These are phyloP conservation scores for Hypothenemus hampei DNA, from an alignment of 1,140 invertebrate species.

Conservation along the genomic window DNA sequence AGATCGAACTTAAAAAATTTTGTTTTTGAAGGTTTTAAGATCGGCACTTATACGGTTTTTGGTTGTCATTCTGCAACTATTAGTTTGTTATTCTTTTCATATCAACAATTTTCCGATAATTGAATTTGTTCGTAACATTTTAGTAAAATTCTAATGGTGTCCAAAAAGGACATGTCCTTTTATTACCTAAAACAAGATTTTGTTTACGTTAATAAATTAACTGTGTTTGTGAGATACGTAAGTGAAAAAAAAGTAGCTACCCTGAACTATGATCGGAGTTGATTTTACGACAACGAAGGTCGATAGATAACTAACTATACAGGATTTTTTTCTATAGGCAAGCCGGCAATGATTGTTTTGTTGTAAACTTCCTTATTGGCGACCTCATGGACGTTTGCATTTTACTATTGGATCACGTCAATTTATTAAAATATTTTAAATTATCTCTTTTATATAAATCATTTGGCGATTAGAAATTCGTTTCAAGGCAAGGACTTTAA, in stretches of 20 bases:
- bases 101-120: no score
- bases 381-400: conserved; percentile 20
- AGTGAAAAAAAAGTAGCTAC: conserved; percentile 3
- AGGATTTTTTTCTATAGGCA: conserved; percentile 8
- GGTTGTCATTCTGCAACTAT: no score
- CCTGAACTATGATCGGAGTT: conserved; percentile 22
- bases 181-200: not conserved
- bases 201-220: not conserved
- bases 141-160: not conserved
- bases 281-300: conserved; percentile 16
- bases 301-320: conserved; percentile 17
- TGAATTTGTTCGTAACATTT: not conserved
- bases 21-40: no score
- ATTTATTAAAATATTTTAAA: conserved; percentile 25
- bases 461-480: conserved; percentile 14
- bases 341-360: conserved; percentile 16
- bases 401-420: conserved; percentile 14
- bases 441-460: conserved; percentile 24
- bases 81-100: no score
- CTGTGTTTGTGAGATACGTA: not conserved
- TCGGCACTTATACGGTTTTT: no score
- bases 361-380: conserved; percentile 23
- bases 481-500: conserved; percentile 24
- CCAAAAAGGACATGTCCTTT: not conserved
- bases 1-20: no score